Base-by-base conservation (phyloP, 1,140 invertebrate species). In the Hermetia illucens region DNA sequence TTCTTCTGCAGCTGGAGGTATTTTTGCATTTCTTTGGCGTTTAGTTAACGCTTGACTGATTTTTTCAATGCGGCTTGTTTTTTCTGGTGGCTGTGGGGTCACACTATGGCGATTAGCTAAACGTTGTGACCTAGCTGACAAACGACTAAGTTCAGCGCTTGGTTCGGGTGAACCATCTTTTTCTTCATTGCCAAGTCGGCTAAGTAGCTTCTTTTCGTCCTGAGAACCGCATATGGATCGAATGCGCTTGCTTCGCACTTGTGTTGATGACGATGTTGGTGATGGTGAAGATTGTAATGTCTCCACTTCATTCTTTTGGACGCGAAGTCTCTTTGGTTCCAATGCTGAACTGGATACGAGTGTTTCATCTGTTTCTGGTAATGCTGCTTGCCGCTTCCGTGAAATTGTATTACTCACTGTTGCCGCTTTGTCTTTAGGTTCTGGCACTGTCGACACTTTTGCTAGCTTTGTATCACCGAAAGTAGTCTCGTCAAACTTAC, bases 401-500 rank as follows among this genome's bases (percentile, higher is more conserved):
- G 4, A 17, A 34, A 34, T 13, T 16, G 17, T 34, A 16, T 12
- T 13, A 17, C 13, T 5, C 13, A 5, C 8, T 8, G 4, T 6
- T 15, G 13, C 18, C 18, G 8, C 9, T n/a, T 38, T 17, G 21
- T 4, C n/a, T 8, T 9, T 13, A 13, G 17, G 9, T 20, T 20
- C 21, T 29, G 10, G 2, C 4, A 29, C 10, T n/a, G 19, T 13
- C n/a, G 9, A 12, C 12, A 29, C 27, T 29, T n/a, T n/a, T n/a
- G n/a, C n/a, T n/a, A n/a, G n/a, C n/a, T n/a, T n/a, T n/a, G n/a
- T n/a, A n/a, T n/a, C n/a, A n/a, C n/a, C n/a, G 31, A 44, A 72
- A 12, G 69, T 71, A 16, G 67, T 67, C 50, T 74, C 70, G 37
- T 71, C 71, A 45, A 67, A 74, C 51, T 74, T 72, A 13, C 63